Evolutionary conservation across 2,797 vertebrate species (phyloP).

Genomic region (Sciurus carolinensis): DNA sequence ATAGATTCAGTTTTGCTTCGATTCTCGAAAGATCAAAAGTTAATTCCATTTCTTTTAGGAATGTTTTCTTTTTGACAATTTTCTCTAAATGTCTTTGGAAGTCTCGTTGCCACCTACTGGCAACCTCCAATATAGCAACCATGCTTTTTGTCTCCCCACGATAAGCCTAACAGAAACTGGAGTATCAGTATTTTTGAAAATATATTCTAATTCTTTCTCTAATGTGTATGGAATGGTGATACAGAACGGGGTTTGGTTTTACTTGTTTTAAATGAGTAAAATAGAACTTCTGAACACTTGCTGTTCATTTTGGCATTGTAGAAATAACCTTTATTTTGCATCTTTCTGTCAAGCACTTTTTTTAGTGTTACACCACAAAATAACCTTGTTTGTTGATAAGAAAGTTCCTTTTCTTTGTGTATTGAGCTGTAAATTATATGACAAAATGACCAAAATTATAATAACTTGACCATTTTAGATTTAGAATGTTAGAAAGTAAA

Average conservation of each 20-base stretch:
- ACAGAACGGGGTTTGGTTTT: neutral
- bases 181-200: neutral
- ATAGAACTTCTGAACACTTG: neutral
- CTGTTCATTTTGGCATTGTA: neutral
- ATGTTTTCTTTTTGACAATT: neutral
- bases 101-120: constrained; percentile 73
- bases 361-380: neutral
- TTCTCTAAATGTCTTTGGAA: constrained; percentile 26
- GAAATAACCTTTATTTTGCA: neutral
- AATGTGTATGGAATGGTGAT: neutral
- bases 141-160: neutral
- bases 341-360: neutral
- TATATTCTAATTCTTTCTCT: neutral
- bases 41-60: neutral
- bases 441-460: neutral
- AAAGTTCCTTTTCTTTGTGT: neutral
- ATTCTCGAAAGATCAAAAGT: neutral
- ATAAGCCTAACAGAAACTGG: neutral
- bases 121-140: constrained; percentile 59
- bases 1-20: neutral
- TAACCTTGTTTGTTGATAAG: neutral
- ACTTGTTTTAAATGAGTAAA: neutral
- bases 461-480: constrained; percentile 6
- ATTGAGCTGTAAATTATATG: neutral
- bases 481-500: neutral